Conservation (phyloP, 2,888 invertebrate species). For the Apoderus coryli region DNA sequence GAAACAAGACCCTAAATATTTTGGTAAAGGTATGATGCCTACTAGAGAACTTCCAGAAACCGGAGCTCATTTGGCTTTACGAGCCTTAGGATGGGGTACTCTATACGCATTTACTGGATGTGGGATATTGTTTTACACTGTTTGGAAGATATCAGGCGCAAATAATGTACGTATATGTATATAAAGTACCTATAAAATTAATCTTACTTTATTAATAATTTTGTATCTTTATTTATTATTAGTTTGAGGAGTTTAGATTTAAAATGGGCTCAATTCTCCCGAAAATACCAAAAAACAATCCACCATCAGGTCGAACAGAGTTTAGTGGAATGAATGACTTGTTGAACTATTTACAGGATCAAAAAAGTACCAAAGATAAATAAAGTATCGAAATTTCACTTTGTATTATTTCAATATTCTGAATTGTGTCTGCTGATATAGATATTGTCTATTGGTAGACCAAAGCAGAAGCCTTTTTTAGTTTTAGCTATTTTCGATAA, state of each 20-base stretch:
- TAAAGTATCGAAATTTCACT: no score
- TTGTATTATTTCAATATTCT: no score
- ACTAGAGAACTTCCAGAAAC: slow-evolving; percentile 51
- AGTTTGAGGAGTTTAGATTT: slow-evolving; percentile 69
- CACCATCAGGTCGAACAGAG: slow-evolving; percentile 71
- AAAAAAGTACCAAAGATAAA: slow-evolving; percentile 29
- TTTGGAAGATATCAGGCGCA: slow-evolving; percentile 84
- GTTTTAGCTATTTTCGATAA: no score
- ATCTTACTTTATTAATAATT: background rate
- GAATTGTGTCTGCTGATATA: no score
- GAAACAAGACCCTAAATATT: slow-evolving; percentile 64
- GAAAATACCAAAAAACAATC: slow-evolving; percentile 58
- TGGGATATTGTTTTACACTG: slow-evolving; percentile 60
- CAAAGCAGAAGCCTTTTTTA: no score
- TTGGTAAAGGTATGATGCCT: slow-evolving; percentile 55
- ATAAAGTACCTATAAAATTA: background rate
- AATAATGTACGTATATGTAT: slow-evolving; percentile 58
- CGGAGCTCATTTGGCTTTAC: slow-evolving; percentile 60
- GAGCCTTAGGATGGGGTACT: slow-evolving; percentile 81
- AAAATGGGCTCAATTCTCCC: slow-evolving; percentile 71
- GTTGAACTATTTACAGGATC: slow-evolving; percentile 55
- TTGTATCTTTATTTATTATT: slow-evolving; percentile 20
- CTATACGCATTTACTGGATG: slow-evolving; percentile 78
- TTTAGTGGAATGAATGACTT: slow-evolving; percentile 76
- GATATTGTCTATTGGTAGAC: no score